Base-by-base conservation (phyloP, 2,888 invertebrate species). In the Ormyrus pomaceus region DNA sequence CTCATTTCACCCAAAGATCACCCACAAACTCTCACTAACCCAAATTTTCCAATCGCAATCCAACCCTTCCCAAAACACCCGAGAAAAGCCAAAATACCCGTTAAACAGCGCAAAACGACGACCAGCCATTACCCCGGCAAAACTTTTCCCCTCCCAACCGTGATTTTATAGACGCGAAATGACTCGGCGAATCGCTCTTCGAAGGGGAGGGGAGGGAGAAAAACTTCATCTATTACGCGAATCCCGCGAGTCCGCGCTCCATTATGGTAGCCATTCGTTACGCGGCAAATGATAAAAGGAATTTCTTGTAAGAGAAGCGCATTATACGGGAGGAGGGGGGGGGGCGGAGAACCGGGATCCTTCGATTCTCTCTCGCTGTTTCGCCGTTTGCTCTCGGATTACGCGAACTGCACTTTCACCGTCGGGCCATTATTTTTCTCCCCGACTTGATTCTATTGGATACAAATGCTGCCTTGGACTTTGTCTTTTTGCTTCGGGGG, bases 191-290 rank as follows among this genome's bases (percentile, higher is more conserved):
- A 66, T 74, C 74, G 50, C 10, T 66, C 50, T 50, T 46, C 6
- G 62, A 6, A 45, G 62, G 50, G 19, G 58, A 6, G n/a, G 13
- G 45, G 13, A 6, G 46, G 6, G 34, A 34, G 13, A 6, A 50
- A 56, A 73, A 73, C 73, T 73, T 73, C 64, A 73, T 73, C 73
- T 55, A 46, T 73, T 73, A 64, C 64, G 34, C 55, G 65, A 34
- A 10, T 51, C 71, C 71, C 71, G 45, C 45, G 59, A 56, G 69
- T 19, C 0, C 11, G 8, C 2, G 0, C n/a, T 13, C 5, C 7
- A 13, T 59, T 13, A 68, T 74, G 68, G 5, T 34, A 13, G 46
- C 13, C 68, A 69, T 69, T 69, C 61, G 69, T 76, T 61, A 46
- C 34, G 11, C 10, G 13, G 34, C 9, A 71, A 71, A 72, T 77